Conservation (phyloP, 2,797 vertebrate species). For the Eupleurogrammus muticus region DNA sequence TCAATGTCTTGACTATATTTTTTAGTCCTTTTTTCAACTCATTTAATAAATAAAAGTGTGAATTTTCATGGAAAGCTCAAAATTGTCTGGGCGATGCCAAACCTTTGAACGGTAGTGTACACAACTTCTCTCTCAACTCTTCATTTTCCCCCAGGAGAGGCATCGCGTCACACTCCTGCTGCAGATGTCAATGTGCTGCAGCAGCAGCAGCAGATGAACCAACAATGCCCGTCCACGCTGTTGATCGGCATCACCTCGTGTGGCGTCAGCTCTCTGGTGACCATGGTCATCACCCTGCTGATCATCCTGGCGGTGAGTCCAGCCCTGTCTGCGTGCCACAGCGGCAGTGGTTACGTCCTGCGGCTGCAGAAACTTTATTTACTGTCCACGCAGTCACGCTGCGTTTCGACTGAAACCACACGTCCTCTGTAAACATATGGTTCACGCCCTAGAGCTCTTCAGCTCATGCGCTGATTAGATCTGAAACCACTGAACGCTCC, state of each 20-base stretch:
- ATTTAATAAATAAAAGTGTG: too few relatives aligned
- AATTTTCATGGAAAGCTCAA: too few relatives aligned
- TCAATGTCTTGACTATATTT: too few relatives aligned
- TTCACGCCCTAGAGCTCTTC: neutral
- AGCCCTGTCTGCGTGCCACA: neutral
- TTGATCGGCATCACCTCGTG: neutral
- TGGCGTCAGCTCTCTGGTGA: neutral
- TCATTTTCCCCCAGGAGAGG: neutral
- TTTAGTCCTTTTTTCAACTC: too few relatives aligned
- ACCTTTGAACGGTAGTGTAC: too few relatives aligned
- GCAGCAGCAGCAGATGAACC: neutral
- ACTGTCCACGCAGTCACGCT: neutral
- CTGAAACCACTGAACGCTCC: neutral
- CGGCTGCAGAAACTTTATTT: neutral
- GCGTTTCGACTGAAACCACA: neutral
- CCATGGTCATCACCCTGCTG: neutral
- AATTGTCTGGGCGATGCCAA: too few relatives aligned
- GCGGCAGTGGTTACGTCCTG: neutral
- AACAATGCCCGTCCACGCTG: neutral
- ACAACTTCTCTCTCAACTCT: too few relatives aligned
- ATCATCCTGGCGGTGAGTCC: constrained; percentile 37
- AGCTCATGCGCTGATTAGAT: neutral
- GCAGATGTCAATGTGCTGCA: fast-evolving
- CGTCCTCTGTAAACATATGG: neutral
- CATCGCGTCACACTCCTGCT: too few relatives aligned